A percentile compares a stretch with the other conserved stretches of the same genome.
phyloP scores from a whole-genome alignment of 2,888 invertebrate genomes.

The Drosophila vallismaia region DNA sequence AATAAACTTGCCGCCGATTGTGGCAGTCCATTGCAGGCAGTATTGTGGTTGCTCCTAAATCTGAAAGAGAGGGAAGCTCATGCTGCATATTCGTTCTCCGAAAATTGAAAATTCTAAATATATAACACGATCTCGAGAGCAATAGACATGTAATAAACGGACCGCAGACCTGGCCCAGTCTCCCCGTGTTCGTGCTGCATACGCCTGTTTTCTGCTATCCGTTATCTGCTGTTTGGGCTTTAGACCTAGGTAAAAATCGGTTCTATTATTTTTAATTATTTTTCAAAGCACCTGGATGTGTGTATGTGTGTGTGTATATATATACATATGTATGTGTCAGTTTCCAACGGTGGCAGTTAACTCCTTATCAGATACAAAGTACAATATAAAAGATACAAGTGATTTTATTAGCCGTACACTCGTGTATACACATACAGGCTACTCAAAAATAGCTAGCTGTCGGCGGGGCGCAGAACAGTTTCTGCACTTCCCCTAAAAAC shows the following conservation, averaged over 20 bases:
- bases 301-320: slow-evolving; percentile 12
- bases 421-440: slow-evolving; percentile 34
- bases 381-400: background rate
- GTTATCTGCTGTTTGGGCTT: slow-evolving; percentile 65
- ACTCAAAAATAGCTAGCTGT: slow-evolving; percentile 57
- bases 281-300: slow-evolving; percentile 6
- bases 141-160: slow-evolving; percentile 67
- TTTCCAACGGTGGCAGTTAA: slow-evolving; percentile 1
- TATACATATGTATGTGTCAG: no score
- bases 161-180: slow-evolving; percentile 56
- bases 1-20: background rate
- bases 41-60: background rate
- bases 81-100: slow-evolving; percentile 9
- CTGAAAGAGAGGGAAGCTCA: slow-evolving; percentile 2
- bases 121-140: slow-evolving; percentile 39
- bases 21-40: background rate
- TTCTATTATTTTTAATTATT: slow-evolving; percentile 23
- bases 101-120: slow-evolving; percentile 37
- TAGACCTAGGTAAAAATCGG: slow-evolving; percentile 61
- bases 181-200: slow-evolving; percentile 76
- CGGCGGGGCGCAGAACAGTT: slow-evolving; percentile 10
- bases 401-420: slow-evolving; percentile 5
- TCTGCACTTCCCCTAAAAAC: slow-evolving; percentile 2
- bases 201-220: slow-evolving; percentile 53
- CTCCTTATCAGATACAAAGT: background rate